phyloP scores from a whole-genome alignment of 2,888 invertebrate genomes.

The Chromoteleia sp. region DNA sequence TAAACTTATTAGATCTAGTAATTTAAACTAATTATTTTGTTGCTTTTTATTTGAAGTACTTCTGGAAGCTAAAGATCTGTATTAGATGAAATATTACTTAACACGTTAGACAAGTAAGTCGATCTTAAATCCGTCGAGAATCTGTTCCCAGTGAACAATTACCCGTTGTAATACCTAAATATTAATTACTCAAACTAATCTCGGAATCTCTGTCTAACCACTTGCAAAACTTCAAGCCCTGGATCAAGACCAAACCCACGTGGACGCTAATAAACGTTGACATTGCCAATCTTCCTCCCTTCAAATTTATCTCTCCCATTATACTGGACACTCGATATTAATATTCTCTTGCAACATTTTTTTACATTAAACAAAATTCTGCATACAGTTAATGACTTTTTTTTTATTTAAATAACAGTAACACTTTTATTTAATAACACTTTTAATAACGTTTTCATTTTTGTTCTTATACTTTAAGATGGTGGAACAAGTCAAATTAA shows the following conservation, averaged over 20 bases:
- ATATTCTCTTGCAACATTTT: not conserved
- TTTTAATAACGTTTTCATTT: too few relatives aligned
- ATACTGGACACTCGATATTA: not conserved
- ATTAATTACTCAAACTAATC: conserved; percentile 46
- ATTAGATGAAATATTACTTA: conserved; percentile 5
- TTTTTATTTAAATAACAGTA: too few relatives aligned
- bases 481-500: too few relatives aligned
- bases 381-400: too few relatives aligned
- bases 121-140: conserved; percentile 39
- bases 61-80: too few relatives aligned
- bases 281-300: conserved; percentile 12
- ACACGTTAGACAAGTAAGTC: conserved; percentile 13
- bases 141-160: conserved; percentile 35
- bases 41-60: not conserved
- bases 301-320: not conserved
- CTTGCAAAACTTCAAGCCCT: conserved; percentile 29
- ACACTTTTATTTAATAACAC: too few relatives aligned
- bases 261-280: conserved; percentile 41
- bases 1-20: too few relatives aligned
- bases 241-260: not conserved
- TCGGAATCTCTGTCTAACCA: conserved; percentile 35
- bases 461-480: too few relatives aligned
- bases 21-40: too few relatives aligned
- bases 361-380: too few relatives aligned
- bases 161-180: conserved; percentile 41